These are phyloP conservation scores for Taenioides sp. DNA, from an alignment of 2,797 vertebrate genomes.

Conservation along the genomic window DNA sequence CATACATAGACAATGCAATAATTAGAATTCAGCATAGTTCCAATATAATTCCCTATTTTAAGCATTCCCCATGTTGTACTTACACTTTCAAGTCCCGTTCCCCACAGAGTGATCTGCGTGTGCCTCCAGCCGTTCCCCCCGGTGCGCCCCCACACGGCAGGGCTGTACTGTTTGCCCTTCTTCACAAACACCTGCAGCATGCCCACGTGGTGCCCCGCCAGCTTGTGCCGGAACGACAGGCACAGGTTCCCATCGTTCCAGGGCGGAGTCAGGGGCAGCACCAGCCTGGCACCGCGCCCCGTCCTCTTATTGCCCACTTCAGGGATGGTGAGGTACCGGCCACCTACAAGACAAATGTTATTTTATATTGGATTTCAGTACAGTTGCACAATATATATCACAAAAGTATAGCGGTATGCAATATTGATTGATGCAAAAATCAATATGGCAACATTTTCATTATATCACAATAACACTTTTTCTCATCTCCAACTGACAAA, in stretches of 20 bases:
- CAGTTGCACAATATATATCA: too few relatives aligned
- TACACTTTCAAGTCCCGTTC: slow-evolving; percentile 87
- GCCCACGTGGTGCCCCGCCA: slow-evolving; percentile 84
- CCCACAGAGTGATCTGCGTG: slow-evolving; percentile 88
- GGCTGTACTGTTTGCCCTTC: slow-evolving; percentile 82
- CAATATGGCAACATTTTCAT: too few relatives aligned
- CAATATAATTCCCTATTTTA: neutral
- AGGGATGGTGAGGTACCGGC: slow-evolving; percentile 86
- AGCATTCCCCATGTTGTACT: slow-evolving; percentile 64
- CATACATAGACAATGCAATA: too few relatives aligned
- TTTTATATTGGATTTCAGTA: neutral
- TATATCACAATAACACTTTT: too few relatives aligned
- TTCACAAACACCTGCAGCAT: slow-evolving; percentile 91
- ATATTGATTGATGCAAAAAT: too few relatives aligned
- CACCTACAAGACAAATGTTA: slow-evolving; percentile 71
- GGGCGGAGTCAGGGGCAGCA: slow-evolving; percentile 80
- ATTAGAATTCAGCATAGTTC: too few relatives aligned
- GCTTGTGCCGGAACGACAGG: slow-evolving; percentile 89
- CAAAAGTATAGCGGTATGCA: too few relatives aligned
- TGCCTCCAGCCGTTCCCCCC: slow-evolving; percentile 92
- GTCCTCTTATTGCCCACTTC: slow-evolving; percentile 79
- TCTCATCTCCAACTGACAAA: too few relatives aligned
- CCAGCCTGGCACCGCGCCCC: slow-evolving; percentile 84
- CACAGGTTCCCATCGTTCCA: slow-evolving; percentile 85
- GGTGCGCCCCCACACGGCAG: slow-evolving; percentile 89